Conservation (phyloP, 2,797 vertebrate genomes). For the Carapus acus region DNA sequence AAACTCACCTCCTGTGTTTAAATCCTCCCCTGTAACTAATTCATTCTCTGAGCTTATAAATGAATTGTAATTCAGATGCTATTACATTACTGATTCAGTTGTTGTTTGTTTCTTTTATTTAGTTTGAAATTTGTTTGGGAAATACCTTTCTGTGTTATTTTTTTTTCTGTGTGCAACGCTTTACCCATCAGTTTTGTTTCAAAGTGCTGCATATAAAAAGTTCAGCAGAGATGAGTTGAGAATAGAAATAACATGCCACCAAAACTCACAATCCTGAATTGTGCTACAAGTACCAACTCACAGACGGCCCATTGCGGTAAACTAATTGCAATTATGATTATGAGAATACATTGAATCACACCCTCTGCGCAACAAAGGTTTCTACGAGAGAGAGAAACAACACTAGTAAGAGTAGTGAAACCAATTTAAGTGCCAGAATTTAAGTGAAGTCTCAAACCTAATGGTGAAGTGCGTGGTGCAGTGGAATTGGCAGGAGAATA, state of each 20-base stretch:
- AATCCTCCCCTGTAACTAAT: no score
- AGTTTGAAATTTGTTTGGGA: no score
- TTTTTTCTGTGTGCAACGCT: no score
- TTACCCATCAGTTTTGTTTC: no score
- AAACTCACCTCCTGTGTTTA: no score
- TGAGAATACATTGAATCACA: background rate
- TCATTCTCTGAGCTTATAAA: no score
- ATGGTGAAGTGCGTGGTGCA: background rate
- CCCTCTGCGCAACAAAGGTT: constrained; percentile 27
- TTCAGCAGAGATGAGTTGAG: no score
- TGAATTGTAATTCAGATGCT: no score
- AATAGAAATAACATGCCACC: constrained; percentile 11
- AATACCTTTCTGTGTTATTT: no score
- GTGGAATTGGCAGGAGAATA: constrained; percentile 12
- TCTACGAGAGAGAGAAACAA: constrained; percentile 12
- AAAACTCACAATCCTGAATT: constrained; percentile 10
- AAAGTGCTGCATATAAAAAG: no score
- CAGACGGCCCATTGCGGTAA: background rate
- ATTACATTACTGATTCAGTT: no score
- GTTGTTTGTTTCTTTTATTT: no score
- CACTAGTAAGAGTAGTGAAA: background rate
- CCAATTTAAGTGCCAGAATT: constrained; percentile 9
- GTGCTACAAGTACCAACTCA: constrained; percentile 5
- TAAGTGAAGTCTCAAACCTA: background rate
- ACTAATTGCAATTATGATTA: background rate